phyloP scores from a whole-genome alignment of 2,797 vertebrate species.

The Cyprinodon diabolis region DNA sequence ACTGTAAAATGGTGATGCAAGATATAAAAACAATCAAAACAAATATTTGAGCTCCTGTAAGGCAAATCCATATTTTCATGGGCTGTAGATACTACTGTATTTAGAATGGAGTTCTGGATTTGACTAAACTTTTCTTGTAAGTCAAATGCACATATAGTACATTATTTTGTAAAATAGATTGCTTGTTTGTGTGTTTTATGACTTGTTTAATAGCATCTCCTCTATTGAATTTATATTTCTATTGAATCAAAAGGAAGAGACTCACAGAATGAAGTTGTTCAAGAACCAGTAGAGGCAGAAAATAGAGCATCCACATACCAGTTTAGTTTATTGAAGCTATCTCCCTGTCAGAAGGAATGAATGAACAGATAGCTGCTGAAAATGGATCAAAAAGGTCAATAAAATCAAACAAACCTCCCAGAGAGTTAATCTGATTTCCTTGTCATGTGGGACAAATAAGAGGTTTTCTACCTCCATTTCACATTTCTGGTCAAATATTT shows the following conservation, averaged over 20 bases:
- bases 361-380: neutral
- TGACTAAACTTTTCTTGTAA: neutral
- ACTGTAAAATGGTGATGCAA: slow-evolving; percentile 20
- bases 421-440: neutral
- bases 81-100: neutral
- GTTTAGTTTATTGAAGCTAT: neutral
- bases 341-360: slow-evolving; percentile 4
- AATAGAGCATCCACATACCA: neutral
- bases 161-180: neutral
- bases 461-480: neutral
- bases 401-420: neutral
- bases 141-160: neutral
- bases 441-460: neutral
- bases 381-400: slow-evolving; percentile 9
- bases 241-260: neutral
- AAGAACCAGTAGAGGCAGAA: too few species aligned
- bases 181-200: neutral
- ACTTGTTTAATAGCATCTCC: neutral
- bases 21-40: slow-evolving; percentile 25
- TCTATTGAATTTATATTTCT: neutral
- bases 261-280: neutral
- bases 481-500: neutral
- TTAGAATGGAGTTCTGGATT: neutral
- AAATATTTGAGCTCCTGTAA: neutral
- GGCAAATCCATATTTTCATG: neutral